phyloP scores from a whole-genome alignment of 2,888 invertebrate genomes.

The Dryomyza anilis region DNA sequence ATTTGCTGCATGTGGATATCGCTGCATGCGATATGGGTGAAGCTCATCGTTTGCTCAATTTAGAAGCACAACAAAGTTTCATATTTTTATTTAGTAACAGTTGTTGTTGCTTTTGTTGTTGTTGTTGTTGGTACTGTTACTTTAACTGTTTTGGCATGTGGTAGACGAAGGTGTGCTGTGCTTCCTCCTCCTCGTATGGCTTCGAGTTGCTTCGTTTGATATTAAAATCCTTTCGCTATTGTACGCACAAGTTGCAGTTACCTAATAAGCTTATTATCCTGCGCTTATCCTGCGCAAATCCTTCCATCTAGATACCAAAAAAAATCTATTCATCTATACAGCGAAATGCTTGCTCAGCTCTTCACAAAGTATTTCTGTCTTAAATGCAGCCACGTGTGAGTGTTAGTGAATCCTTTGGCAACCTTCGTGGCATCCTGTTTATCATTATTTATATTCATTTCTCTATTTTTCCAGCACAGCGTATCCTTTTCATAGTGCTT shows the following conservation, averaged over 20 bases:
- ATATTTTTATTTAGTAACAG: not conserved
- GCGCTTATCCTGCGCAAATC: conserved; percentile 7
- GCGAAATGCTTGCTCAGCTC: too few species aligned
- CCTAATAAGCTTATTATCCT: conserved; percentile 16
- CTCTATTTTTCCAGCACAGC: too few species aligned
- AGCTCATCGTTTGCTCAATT: conserved; percentile 1
- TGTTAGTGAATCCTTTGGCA: too few species aligned
- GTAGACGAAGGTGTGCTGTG: not conserved
- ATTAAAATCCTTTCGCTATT: not conserved
- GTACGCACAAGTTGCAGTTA: conserved; percentile 6
- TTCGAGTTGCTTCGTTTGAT: not conserved
- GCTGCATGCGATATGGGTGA: not conserved
- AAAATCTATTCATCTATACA: too few species aligned
- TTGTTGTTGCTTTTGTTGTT: not conserved
- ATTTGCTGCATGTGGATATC: not conserved
- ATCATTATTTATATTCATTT: too few species aligned
- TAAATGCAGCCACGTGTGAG: too few species aligned
- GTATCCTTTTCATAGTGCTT: too few species aligned
- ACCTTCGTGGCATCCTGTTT: too few species aligned
- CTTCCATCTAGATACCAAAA: not conserved
- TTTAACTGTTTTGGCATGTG: not conserved
- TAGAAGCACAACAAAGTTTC: conserved; percentile 4
- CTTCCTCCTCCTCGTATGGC: not conserved
- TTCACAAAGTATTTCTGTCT: too few species aligned
- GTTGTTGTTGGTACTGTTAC: not conserved